Evolutionary conservation across 2,797 vertebrate species (phyloP), one percentile per base, ranked within the genome.

Genomic region (Acrossocheilus wenchowensis): DNA sequence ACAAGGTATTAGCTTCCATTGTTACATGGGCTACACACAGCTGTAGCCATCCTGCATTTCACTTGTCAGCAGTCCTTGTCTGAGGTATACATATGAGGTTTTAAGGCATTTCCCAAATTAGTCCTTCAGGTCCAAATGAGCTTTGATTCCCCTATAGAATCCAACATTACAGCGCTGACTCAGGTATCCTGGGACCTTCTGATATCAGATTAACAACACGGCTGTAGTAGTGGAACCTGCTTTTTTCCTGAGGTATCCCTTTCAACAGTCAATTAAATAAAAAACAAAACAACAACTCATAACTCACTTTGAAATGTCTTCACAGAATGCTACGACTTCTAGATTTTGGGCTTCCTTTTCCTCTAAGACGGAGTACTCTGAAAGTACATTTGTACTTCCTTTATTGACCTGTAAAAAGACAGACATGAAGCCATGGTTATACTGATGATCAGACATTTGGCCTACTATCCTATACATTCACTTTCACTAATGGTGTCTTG

Each of bases 251-350:
- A 84, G 41, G 14, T n/a, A 83, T 60, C 19, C 5, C n/a, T 23
- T 62, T 83, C 26, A 48, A 73, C n/a, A 39, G 72, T 64, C 23
- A 60, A 14, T 12, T 43, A 17, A 81, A 69, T 8, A 43, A 26
- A 54, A 71, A 72, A 0, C 15, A 14, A 50, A 48, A n/a, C n/a
- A 81, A 34, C 14, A 43, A 77, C 66, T 26, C 12, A 81, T 39
- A 21, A 86, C 97, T 97, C 97, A 99, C 98, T 93, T 95, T 10
- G 92, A 93, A 91, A 99, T 90, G 87, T 97, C 97, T 93, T 96
- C 94, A 95, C 97, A 97, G 96, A 99, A 99, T 91, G 96, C 95
- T 89, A 96, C 93, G 86, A 97, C 95, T 87, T 99, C 98, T 92
- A 96, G 95, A 92, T 97, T 97, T 91, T 97, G 97, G 90, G 96